These are phyloP conservation scores for Isotomurus palustris DNA, from an alignment of 2,888 invertebrate species.

Conservation along the genomic window DNA sequence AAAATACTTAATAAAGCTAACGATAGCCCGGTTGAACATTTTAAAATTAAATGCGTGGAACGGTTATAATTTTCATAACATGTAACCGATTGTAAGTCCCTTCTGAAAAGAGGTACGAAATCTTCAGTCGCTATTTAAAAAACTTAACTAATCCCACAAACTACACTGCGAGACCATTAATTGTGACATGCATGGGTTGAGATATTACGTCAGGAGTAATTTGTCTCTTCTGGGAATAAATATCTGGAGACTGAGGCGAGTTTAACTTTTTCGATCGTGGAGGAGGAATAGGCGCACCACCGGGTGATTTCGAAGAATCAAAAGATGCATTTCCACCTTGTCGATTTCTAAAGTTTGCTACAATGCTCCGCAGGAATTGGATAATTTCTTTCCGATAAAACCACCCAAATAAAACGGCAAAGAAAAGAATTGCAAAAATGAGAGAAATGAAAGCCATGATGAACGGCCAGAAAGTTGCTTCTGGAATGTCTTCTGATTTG, in stretches of 20 bases:
- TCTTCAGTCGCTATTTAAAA: no score
- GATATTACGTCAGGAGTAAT: constrained; percentile 45
- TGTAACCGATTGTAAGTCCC: no score
- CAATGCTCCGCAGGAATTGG: constrained; percentile 34
- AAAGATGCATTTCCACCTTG: constrained; percentile 16
- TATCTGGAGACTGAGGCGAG: constrained; percentile 15
- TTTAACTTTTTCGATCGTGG: constrained; percentile 43
- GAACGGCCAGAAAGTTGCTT: constrained; percentile 39
- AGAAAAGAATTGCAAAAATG: constrained; percentile 45
- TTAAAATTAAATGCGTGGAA: no score
- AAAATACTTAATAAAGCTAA: no score
- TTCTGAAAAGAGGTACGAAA: no score
- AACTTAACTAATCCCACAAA: no score
- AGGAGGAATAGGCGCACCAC: constrained; percentile 41
- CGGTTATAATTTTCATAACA: no score
- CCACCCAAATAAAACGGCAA: constrained; percentile 46
- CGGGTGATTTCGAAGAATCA: constrained; percentile 10
- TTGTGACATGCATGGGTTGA: constrained; percentile 48
- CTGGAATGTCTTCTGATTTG: constrained; percentile 21
- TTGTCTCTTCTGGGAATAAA: constrained; percentile 35
- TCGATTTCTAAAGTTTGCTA: constrained; percentile 13
- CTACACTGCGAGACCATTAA: constrained; percentile 48
- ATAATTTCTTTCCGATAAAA: constrained; percentile 46
- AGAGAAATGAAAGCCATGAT: constrained; percentile 47
- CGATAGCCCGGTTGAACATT: no score